These are phyloP conservation scores for Teleogryllus occipitalis DNA, from an alignment of 1,140 invertebrate genomes.

Conservation along the genomic window DNA sequence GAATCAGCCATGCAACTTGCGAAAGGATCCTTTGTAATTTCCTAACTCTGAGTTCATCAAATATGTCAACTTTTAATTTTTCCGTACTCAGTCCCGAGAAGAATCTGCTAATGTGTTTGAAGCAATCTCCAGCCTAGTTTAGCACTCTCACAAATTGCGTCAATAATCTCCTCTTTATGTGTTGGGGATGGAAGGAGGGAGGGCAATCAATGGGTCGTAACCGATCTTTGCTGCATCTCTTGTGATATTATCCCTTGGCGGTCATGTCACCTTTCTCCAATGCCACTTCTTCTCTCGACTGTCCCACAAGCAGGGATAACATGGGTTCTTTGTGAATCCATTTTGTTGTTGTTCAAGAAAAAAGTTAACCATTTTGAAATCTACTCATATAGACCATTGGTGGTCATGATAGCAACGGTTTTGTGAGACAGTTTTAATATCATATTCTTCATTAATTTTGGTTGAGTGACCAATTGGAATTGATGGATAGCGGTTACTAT, in stretches of 20 bases:
- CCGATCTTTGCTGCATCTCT: not conserved
- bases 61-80: not conserved
- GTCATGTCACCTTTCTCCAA: not conserved
- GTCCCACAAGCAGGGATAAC: not conserved
- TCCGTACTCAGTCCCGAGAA: not conserved
- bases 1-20: not conserved
- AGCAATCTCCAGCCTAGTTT: not conserved
- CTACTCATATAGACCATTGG: too few relatives aligned
- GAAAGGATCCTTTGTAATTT: not conserved
- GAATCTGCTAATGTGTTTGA: conserved; percentile 1
- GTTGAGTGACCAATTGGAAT: not conserved
- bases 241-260: not conserved
- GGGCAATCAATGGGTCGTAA: not conserved
- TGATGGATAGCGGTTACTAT: not conserved
- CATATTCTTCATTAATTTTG: not conserved
- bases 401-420: not conserved
- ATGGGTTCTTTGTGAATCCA: not conserved
- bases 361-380: too few relatives aligned
- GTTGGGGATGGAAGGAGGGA: not conserved
- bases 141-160: too few relatives aligned
- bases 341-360: too few relatives aligned
- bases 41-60: not conserved
- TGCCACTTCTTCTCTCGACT: not conserved
- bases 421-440: not conserved
- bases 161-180: not conserved